Percentiles rank a stretch among this genome's conserved stretches.
phyloP scores from a whole-genome alignment of 2,113 vertebrate species.

The Urocynchramus pylzowi region DNA sequence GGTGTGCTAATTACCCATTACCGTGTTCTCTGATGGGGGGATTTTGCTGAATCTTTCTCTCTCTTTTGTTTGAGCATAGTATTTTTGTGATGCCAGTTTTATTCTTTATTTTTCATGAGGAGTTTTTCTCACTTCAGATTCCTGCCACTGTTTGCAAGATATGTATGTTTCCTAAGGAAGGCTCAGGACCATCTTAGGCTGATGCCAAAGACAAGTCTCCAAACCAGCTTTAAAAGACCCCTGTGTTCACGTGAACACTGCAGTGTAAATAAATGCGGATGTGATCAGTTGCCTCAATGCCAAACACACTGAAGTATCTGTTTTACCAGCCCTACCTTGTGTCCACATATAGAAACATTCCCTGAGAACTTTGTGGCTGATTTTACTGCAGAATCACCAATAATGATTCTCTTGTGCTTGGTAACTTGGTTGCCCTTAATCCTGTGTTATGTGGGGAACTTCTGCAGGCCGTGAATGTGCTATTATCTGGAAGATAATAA shows the following conservation, averaged over 20 bases:
- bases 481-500: neutral
- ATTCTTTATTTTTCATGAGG: neutral
- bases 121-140: neutral
- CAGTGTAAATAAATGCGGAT: neutral
- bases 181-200: neutral
- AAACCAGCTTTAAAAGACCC: neutral
- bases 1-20: neutral
- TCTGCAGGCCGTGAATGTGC: neutral
- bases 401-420: neutral
- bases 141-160: neutral
- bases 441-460: neutral
- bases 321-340: neutral
- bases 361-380: neutral
- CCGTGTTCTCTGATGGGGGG: neutral
- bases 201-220: neutral
- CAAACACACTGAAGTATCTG: neutral
- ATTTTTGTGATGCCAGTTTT: neutral
- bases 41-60: neutral
- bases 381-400: neutral
- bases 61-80: neutral
- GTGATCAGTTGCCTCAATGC: neutral
- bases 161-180: neutral
- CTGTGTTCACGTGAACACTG: neutral
- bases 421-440: neutral
- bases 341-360: neutral